Conservation (phyloP, 2,113 vertebrate genomes). For the Athene noctua region DNA sequence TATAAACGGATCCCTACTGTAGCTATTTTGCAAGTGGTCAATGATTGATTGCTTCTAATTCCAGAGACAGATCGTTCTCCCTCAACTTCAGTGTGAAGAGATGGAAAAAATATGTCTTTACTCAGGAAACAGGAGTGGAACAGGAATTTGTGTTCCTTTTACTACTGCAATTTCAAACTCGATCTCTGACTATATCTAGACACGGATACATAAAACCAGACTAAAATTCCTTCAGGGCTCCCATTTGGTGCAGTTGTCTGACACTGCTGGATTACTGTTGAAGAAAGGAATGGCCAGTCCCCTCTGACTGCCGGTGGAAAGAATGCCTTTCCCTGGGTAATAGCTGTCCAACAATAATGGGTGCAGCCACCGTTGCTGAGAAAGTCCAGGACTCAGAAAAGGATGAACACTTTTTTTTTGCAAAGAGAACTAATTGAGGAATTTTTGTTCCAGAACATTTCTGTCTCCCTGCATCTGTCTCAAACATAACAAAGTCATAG, state of each 20-base stretch:
- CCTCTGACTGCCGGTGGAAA: conserved; percentile 1
- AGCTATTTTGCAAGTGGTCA: background rate
- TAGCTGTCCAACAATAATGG: background rate
- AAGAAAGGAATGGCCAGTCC: conserved; percentile 6
- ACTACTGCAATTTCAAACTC: background rate
- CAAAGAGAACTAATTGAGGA: background rate
- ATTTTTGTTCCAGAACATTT: background rate
- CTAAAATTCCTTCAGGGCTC: background rate
- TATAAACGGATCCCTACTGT: background rate
- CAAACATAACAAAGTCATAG: background rate
- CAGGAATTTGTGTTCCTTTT: background rate
- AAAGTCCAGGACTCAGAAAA: background rate
- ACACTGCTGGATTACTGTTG: background rate
- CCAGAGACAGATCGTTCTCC: background rate
- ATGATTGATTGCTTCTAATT: background rate
- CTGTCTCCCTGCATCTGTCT: background rate
- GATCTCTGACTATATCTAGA: background rate
- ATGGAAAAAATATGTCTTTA: background rate
- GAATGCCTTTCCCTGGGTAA: background rate
- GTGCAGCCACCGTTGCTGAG: background rate
- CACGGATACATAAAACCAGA: background rate
- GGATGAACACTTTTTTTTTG: background rate
- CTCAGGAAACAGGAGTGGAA: background rate
- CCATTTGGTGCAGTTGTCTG: background rate
- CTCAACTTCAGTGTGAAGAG: background rate